Percentiles rank a stretch among this genome's conserved stretches.
phyloP scores from a whole-genome alignment of 2,888 invertebrate genomes.

The Dasysyrphus albostriatus region DNA sequence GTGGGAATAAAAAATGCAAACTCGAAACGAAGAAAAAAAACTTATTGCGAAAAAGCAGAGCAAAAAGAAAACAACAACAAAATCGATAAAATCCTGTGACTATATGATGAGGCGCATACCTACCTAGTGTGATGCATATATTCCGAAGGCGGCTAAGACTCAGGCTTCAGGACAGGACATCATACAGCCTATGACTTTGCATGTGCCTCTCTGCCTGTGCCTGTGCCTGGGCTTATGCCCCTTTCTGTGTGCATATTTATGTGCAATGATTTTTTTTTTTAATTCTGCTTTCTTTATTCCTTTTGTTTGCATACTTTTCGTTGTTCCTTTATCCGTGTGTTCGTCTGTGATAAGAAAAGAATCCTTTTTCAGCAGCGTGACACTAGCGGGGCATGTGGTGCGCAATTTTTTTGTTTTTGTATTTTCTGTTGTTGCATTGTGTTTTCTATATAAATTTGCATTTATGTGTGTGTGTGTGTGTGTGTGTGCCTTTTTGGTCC shows the following conservation, averaged over 20 bases:
- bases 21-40: constrained; percentile 3
- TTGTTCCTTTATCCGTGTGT: constrained; percentile 62
- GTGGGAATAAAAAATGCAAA: constrained; percentile 52
- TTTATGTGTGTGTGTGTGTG: constrained; percentile 18
- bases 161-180: constrained; percentile 16
- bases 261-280: constrained; percentile 51
- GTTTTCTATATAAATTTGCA: background rate
- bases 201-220: background rate
- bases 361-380: constrained; percentile 46
- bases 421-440: constrained; percentile 13
- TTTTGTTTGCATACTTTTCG: constrained; percentile 60
- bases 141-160: constrained; percentile 39
- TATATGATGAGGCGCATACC: constrained; percentile 29
- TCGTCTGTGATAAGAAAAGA: constrained; percentile 70
- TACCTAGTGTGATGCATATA: constrained; percentile 46
- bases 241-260: constrained; percentile 67
- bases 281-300: constrained; percentile 37
- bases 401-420: constrained; percentile 12
- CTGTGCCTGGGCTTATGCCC: constrained; percentile 13
- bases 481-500: constrained; percentile 26
- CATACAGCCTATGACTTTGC: background rate
- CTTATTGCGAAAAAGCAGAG: constrained; percentile 54
- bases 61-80: constrained; percentile 72
- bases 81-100: constrained; percentile 74
- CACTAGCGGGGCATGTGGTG: constrained; percentile 41